Base-by-base conservation (phyloP, 23 tunicate genomes). In the Trididemnum clinides region DNA sequence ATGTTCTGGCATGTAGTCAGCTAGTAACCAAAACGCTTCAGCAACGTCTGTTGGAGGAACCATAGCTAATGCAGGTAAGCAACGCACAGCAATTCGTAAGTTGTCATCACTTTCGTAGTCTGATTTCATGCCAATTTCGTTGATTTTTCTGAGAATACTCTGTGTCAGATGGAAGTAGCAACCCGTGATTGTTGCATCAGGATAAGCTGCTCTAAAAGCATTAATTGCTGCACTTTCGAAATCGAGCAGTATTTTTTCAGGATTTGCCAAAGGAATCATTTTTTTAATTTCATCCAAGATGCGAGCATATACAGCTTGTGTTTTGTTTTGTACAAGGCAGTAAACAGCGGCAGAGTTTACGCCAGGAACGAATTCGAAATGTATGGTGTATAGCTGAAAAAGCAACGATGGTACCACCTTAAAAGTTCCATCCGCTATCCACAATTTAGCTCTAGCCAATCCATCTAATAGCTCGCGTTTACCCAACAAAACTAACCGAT, bases 91-190 rank as follows among this genome's bases (percentile, higher is more conserved):
- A 74, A 74, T 74, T 38, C 80, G 80, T 74, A 74, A 74, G 57
- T 70, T 37, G 80, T 74, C 80, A 74, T 74, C 80, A 74, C 80
- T 74, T 74, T 74, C 80, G 57, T 74, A 74, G 80, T 74, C 58
- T 35, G 80, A 35, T 74, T 74, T 74, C 80, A 74, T 74, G 80
- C 80, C 80, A 74, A 74, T 74, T 74, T 74, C 32, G 7, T 37
- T 74, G 80, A 74, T 27, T 74, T 74, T 74, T 74, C 57, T 38
- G 58, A 74, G 80, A 74, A 35, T 37, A 37, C 80, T 74, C 38
- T 74, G 57, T 31, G 80, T 74, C 80, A 74, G 30, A 74, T 74
- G 80, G 32, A 74, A 74, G 80, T 37, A 74, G 57, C 57, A 74
- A 74, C 80, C 80, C 80, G 38, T 20, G 80, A 74, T 74, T 74